phyloP scores from a whole-genome alignment of 2,113 vertebrate species.

The Kryptolebias marmoratus region DNA sequence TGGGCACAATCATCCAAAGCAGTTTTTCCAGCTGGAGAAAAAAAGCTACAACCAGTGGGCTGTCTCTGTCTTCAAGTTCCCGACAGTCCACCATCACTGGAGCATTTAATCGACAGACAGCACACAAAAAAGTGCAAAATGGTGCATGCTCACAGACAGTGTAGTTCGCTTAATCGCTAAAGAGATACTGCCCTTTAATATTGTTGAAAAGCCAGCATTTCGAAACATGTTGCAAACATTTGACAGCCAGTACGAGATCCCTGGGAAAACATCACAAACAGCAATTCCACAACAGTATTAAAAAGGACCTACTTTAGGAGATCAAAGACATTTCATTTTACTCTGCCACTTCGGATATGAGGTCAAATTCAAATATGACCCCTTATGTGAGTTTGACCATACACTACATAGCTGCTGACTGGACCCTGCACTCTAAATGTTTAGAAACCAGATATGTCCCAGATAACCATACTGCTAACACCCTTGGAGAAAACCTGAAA shows the following conservation, averaged over 20 bases:
- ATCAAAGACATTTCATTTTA: neutral
- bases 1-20: no score
- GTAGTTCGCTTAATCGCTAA: neutral
- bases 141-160: neutral
- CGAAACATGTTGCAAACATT: neutral
- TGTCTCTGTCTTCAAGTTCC: neutral
- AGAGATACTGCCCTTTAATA: conserved; percentile 2
- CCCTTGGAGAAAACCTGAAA: conserved; percentile 4
- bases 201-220: neutral
- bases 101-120: neutral
- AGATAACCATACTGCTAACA: neutral
- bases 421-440: conserved; percentile 1
- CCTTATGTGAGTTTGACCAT: neutral
- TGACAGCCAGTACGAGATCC: neutral
- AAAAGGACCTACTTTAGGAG: neutral
- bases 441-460: conserved; percentile 7
- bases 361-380: conserved; percentile 2
- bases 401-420: neutral
- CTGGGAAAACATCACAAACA: neutral
- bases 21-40: neutral
- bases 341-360: neutral
- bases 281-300: neutral
- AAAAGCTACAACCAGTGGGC: neutral
- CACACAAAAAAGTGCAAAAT: neutral
- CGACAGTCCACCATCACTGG: neutral